Evolutionary conservation across 2,113 vertebrate genomes (phyloP).

Genomic region (Gavialis gangeticus): DNA sequence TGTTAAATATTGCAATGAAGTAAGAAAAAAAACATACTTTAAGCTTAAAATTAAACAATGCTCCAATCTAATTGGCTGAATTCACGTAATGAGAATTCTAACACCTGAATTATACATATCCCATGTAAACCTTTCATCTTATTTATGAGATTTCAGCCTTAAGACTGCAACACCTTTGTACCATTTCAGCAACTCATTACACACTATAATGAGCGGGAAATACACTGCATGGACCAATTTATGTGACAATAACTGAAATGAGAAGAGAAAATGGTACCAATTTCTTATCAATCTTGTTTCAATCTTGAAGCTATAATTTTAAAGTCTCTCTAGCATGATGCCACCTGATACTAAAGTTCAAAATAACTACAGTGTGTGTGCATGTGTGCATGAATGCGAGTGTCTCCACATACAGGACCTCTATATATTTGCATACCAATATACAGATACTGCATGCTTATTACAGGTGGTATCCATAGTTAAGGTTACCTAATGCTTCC

Average conservation of each 20-base stretch:
- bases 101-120: background rate
- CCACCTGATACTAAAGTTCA: background rate
- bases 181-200: background rate
- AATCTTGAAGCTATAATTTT: background rate
- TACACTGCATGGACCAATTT: slow-evolving; percentile 18
- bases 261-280: background rate
- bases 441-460: accelerated
- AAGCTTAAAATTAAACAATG: slow-evolving; percentile 17
- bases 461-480: background rate
- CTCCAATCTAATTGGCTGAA: background rate
- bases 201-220: background rate
- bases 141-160: background rate
- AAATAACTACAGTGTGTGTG: background rate
- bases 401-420: background rate
- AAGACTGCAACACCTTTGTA: background rate
- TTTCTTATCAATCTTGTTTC: background rate
- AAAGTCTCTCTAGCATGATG: background rate
- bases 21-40: background rate
- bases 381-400: too few species aligned
- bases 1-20: background rate
- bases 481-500: background rate
- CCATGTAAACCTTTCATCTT: background rate
- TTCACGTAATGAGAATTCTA: background rate
- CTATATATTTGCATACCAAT: background rate
- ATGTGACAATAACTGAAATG: slow-evolving; percentile 35